Percentiles rank a stretch among this genome's conserved stretches.
These are phyloP conservation scores for Neoascia interrupta DNA, from an alignment of 2,888 invertebrate genomes.

Conservation along the genomic window DNA sequence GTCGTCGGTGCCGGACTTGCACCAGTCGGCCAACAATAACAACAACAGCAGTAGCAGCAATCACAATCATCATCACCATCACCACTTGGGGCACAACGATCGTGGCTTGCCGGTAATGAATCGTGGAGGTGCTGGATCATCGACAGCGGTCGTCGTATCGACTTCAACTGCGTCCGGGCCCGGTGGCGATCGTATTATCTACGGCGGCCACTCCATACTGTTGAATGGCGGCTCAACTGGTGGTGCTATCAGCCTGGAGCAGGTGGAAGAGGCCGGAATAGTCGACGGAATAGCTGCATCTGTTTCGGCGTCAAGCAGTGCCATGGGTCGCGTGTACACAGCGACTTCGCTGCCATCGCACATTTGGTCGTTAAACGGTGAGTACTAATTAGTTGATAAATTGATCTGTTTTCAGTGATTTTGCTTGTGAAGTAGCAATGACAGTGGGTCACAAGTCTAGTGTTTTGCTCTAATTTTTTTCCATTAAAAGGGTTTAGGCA, in stretches of 20 bases:
- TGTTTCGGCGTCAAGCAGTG: conserved; percentile 79
- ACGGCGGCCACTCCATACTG: conserved; percentile 83
- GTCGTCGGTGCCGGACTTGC: conserved; percentile 90
- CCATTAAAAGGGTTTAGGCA: too few relatives aligned
- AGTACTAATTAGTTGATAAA: too few relatives aligned
- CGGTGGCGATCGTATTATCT: conserved; percentile 54
- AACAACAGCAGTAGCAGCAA: conserved; percentile 68
- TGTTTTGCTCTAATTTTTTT: too few relatives aligned
- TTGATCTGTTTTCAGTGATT: too few relatives aligned
- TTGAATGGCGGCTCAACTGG: conserved; percentile 83
- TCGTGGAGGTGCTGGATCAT: conserved; percentile 57
- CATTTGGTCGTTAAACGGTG: conserved; percentile 95
- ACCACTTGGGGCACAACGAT: conserved; percentile 74
- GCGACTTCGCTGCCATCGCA: conserved; percentile 94
- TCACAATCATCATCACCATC: conserved; percentile 81
- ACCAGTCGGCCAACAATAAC: conserved; percentile 71
- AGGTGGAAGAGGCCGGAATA: conserved; percentile 73
- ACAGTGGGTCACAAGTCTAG: not conserved
- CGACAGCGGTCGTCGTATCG: conserved; percentile 49
- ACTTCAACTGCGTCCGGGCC: conserved; percentile 38
- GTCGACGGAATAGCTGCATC: conserved; percentile 78
- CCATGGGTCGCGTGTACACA: conserved; percentile 89
- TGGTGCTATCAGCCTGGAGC: conserved; percentile 57
- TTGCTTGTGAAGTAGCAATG: conserved; percentile 9
- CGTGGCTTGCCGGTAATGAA: conserved; percentile 59